Percentiles rank a stretch among this genome's conserved stretches.
Evolutionary conservation across 1,140 invertebrate species (phyloP).

Genomic region (Pogonomyrmex californicus): DNA sequence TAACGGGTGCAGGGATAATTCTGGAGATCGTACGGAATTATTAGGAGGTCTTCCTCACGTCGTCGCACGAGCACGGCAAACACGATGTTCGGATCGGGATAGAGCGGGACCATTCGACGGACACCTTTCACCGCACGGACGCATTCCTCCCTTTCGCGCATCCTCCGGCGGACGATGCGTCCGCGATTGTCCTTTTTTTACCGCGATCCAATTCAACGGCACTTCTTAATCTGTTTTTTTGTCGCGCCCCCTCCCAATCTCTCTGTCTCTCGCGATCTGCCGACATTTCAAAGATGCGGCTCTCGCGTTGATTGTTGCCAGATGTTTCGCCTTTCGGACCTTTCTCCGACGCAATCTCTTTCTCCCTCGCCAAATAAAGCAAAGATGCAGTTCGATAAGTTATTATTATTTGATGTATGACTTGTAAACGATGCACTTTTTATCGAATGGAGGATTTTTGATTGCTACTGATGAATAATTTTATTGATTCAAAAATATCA

Average conservation of each 20-base stretch:
- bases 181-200: constrained; percentile 54
- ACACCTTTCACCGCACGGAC: constrained; percentile 41
- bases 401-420: constrained; percentile 37
- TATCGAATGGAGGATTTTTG: neutral
- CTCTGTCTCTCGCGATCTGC: constrained; percentile 69
- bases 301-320: constrained; percentile 77
- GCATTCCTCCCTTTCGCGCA: constrained; percentile 44
- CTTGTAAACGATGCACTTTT: constrained; percentile 14
- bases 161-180: constrained; percentile 45
- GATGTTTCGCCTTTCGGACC: constrained; percentile 75
- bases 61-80: constrained; percentile 10
- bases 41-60: neutral
- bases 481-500: neutral
- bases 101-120: neutral
- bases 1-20: constrained; percentile 14
- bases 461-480: neutral
- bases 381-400: constrained; percentile 6
- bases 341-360: constrained; percentile 51
- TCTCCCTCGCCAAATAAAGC: constrained; percentile 69
- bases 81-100: constrained; percentile 4
- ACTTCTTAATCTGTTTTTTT: constrained; percentile 66
- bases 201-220: constrained; percentile 64
- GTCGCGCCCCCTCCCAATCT: neutral
- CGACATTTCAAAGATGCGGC: constrained; percentile 74
- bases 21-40: constrained; percentile 27